Conservation (phyloP, 2,888 invertebrate genomes). For the Smittia sp. region DNA sequence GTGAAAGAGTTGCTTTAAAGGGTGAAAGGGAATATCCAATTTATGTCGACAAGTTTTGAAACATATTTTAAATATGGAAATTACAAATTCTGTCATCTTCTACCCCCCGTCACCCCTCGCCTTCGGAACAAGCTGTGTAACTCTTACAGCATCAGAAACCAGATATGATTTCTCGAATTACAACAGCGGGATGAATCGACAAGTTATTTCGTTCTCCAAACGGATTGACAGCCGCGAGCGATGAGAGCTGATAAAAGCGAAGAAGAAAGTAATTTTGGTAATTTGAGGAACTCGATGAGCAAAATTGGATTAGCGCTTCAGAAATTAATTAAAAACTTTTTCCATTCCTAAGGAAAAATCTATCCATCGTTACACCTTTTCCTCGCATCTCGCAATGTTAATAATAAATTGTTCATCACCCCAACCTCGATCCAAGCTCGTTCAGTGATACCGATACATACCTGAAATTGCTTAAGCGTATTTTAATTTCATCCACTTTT, state of each 20-base stretch:
- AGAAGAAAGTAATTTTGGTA: background rate
- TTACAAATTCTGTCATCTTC: too few species aligned
- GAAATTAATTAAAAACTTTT: slow-evolving; percentile 29
- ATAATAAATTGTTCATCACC: background rate
- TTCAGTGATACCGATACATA: background rate
- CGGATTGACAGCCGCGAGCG: too few species aligned
- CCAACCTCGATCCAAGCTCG: background rate
- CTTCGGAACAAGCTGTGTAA: too few species aligned
- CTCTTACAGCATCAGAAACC: too few species aligned
- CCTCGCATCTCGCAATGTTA: background rate
- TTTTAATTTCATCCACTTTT: background rate
- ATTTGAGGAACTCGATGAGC: background rate
- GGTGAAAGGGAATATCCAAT: slow-evolving; percentile 1
- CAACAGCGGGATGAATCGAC: too few species aligned
- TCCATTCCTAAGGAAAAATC: slow-evolving; percentile 9
- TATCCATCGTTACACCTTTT: background rate
- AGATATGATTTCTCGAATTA: too few species aligned
- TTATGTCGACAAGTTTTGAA: slow-evolving; percentile 11
- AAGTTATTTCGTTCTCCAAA: too few species aligned
- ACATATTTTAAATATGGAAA: background rate
- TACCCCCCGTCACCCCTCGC: too few species aligned
- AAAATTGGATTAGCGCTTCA: background rate
- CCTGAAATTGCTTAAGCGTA: background rate
- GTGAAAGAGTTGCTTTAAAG: background rate
- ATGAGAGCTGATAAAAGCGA: background rate